Base-by-base conservation (phyloP, 2,888 invertebrate genomes). In the Actias luna region DNA sequence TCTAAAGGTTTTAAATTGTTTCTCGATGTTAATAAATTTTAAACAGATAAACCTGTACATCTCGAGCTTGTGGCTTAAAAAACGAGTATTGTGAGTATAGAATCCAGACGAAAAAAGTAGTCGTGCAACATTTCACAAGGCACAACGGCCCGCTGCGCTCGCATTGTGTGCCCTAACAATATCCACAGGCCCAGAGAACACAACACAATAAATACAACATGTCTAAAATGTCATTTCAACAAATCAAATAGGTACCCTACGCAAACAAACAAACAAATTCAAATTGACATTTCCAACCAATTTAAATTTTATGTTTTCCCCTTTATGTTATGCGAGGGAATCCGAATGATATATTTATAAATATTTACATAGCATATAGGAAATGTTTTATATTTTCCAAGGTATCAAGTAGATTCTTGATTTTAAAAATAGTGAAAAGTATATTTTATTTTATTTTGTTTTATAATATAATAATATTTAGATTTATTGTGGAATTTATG, bases 61-160 rank as follows among this genome's bases (percentile, higher is more conserved):
- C 90, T 89, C 85, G 89, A 82, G 88, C 89, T 89, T 86, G 84
- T 86, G 85, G 89, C 85, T 87, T 86, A 90, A 92, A 92, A 91
- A 92, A 92, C 88, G 83, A 92, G 84, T 85, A 90, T 86, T 84
- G 85, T 87, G 88, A 90, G 89, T 92, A 83, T 86, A 90, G 85
- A 89, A 89, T 90, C 91, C 92, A 92, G 92, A 92, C 92, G 92
- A 92, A 92, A 92, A 92, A 92, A 92, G 92, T 91, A 89, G 92
- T 92, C 91, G 89, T 80, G 88, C 92, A 92, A 92, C 92, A 92
- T 92, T 92, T 92, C 91, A 90, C 89, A 87, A 88, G 89, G 91
- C 91, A 85, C 92, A 89, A 85, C 90, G 92, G 92, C 91, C 89
- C 85, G 89, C 81, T 88, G 89, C 89, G 87, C 87, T 86, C 80